Evolutionary conservation across 2,113 vertebrate genomes (phyloP).

Genomic region (Trematomus loennbergii): DNA sequence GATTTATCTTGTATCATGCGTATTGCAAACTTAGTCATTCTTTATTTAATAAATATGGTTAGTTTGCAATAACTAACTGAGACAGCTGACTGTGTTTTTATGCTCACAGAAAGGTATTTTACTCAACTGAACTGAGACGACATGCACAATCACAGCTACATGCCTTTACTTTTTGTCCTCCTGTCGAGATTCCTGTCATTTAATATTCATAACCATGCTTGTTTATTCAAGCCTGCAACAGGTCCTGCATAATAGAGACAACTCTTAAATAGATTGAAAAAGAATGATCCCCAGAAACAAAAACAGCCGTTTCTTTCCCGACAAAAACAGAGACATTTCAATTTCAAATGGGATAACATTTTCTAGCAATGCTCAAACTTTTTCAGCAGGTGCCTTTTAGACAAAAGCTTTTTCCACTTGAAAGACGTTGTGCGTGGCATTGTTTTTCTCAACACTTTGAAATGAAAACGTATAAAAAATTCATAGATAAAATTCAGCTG

Average conservation of each 20-base stretch:
- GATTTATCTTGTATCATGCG: neutral
- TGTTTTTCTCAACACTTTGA: neutral
- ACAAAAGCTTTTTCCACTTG: constrained; percentile 25
- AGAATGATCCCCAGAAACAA: neutral
- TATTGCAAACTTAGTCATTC: neutral
- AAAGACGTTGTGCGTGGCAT: constrained; percentile 34
- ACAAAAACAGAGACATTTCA: constrained; percentile 24
- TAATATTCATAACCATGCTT: constrained; percentile 51
- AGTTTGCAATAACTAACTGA: neutral
- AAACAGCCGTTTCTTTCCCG: neutral
- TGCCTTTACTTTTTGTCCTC: constrained; percentile 36
- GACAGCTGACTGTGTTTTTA: constrained; percentile 20
- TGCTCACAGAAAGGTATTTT: constrained; percentile 12
- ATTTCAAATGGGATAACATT: constrained; percentile 11
- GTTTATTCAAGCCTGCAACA: constrained; percentile 41
- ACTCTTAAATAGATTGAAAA: constrained; percentile 27
- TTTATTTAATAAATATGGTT: neutral
- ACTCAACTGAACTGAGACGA: constrained; percentile 19
- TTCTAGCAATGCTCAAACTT: neutral
- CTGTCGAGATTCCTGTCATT: constrained; percentile 33
- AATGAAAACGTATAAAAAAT: neutral
- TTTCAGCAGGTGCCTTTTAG: constrained; percentile 2
- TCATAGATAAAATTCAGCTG: neutral
- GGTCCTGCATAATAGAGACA: constrained; percentile 17
- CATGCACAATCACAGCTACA: constrained; percentile 16